Conservation (phyloP, 2,113 vertebrate genomes). For the Etia nguti region DNA sequence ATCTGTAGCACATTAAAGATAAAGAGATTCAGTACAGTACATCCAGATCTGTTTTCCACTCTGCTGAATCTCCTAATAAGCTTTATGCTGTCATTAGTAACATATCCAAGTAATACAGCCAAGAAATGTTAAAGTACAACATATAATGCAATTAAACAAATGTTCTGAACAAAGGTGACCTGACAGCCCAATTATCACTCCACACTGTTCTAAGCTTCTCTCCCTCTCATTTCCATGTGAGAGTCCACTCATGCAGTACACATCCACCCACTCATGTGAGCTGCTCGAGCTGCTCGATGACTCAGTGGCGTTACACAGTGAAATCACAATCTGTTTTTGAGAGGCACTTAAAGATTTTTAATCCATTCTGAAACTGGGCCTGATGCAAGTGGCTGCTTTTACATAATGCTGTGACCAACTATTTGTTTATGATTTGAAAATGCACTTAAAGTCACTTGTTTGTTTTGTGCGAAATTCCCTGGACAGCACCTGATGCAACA, state of each 20-base stretch:
- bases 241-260: slow-evolving; percentile 28
- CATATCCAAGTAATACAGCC: neutral
- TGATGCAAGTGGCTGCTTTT: slow-evolving; percentile 19
- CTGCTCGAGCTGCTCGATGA: slow-evolving; percentile 25
- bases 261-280: slow-evolving; percentile 43
- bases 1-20: neutral
- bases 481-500: slow-evolving; percentile 33
- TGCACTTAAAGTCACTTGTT: slow-evolving; percentile 2
- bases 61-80: neutral
- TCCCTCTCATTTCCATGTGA: slow-evolving; percentile 14
- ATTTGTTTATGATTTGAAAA: slow-evolving; percentile 3
- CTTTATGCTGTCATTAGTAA: neutral
- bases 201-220: neutral
- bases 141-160: slow-evolving; percentile 13
- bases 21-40: neutral
- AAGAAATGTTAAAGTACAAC: neutral
- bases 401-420: neutral
- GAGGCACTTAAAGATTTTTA: slow-evolving; percentile 30
- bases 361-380: slow-evolving; percentile 16
- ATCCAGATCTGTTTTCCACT: neutral
- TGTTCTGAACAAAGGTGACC: slow-evolving; percentile 22
- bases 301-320: slow-evolving; percentile 20
- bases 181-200: slow-evolving; percentile 7
- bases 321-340: slow-evolving; percentile 50
- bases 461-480: neutral